A percentile compares a stretch with the other conserved stretches of the same genome.
These are phyloP conservation scores for Callosobruchus maculatus DNA, from an alignment of 2,888 invertebrate genomes.

Conservation along the genomic window DNA sequence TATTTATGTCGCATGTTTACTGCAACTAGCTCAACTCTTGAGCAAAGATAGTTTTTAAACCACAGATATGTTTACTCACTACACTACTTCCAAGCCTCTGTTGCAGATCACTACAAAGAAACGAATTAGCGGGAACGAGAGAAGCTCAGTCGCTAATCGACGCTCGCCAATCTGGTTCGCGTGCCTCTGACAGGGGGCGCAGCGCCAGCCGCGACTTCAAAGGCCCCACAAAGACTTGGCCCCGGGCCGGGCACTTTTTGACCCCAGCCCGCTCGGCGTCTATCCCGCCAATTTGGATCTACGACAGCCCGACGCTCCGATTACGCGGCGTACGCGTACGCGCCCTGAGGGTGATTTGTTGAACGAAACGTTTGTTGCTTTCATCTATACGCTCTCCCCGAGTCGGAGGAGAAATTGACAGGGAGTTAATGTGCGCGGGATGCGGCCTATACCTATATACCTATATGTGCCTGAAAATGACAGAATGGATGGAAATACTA, in stretches of 20 bases:
- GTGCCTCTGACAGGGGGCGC: neutral
- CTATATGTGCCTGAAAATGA: neutral
- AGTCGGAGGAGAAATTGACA: neutral
- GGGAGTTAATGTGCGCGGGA: neutral
- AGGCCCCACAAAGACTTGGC: neutral
- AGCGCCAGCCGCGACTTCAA: neutral
- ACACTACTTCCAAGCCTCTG: neutral
- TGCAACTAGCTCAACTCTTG: too few relatives aligned
- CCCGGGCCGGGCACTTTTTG: neutral
- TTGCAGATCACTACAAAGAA: neutral
- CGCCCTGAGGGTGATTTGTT: neutral
- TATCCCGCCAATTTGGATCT: neutral
- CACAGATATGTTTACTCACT: too few relatives aligned
- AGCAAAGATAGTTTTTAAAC: too few relatives aligned
- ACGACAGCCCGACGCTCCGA: neutral
- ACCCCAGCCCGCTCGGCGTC: neutral
- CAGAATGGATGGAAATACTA: neutral
- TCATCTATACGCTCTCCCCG: neutral
- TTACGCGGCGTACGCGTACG: neutral
- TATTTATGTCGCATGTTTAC: too few relatives aligned
- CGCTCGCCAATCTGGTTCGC: neutral
- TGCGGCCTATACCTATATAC: neutral
- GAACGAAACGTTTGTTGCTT: neutral
- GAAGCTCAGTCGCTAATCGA: neutral
- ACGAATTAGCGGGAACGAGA: neutral